A percentile compares a stretch with the other conserved stretches of the same genome.
These are phyloP conservation scores for Oreochromis spilurus DNA, from an alignment of 2,113 vertebrate genomes.

Conservation along the genomic window DNA sequence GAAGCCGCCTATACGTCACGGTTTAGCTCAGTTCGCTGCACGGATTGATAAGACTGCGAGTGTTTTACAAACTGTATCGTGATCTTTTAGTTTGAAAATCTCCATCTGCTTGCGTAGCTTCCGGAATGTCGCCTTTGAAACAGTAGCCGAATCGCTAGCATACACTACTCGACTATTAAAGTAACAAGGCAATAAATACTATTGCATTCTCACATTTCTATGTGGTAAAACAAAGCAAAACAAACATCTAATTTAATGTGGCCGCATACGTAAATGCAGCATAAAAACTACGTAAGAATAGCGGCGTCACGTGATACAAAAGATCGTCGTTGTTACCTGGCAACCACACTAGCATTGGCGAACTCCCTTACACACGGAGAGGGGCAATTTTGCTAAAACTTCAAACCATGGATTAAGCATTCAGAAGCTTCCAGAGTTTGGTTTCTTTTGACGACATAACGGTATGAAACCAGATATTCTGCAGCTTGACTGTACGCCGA, in stretches of 20 bases:
- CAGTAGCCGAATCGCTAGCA: neutral
- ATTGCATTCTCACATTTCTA: neutral
- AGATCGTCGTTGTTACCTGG: conserved; percentile 33
- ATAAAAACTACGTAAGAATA: neutral
- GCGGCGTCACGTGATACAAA: neutral
- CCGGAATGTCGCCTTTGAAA: neutral
- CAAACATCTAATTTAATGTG: neutral
- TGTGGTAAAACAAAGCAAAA: neutral
- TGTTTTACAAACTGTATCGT: neutral
- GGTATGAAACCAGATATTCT: neutral
- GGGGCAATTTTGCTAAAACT: neutral
- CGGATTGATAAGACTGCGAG: neutral
- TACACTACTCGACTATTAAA: neutral
- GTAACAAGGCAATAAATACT: neutral
- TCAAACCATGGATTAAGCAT: neutral
- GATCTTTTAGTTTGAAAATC: neutral
- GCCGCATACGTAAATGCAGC: neutral
- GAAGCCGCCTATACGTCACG: neutral
- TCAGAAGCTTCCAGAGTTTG: neutral
- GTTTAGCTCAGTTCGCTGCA: neutral
- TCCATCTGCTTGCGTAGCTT: neutral
- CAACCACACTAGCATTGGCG: conserved; percentile 41
- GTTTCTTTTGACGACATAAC: neutral
- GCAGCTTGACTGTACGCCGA: neutral
- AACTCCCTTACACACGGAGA: neutral